Conservation (phyloP, 1,140 invertebrate genomes). For the Tetramorium parvispinum region DNA sequence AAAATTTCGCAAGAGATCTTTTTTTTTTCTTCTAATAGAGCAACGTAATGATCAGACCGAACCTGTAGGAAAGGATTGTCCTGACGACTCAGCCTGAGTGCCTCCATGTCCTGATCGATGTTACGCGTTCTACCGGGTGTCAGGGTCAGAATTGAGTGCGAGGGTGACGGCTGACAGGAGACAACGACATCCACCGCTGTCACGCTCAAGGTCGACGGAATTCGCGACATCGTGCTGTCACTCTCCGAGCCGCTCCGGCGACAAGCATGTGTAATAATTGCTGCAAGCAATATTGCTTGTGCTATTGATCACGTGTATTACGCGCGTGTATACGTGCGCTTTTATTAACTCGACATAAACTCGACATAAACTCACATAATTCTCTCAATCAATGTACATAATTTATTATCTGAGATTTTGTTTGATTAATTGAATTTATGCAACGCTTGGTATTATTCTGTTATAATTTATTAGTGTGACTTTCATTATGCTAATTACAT, state of each 20-base stretch:
- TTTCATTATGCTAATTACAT: neutral
- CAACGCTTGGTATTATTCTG: neutral
- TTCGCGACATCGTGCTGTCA: conserved; percentile 81
- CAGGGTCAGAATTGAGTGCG: conserved; percentile 88
- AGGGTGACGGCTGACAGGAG: conserved; percentile 85
- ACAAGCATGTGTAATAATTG: conserved; percentile 77
- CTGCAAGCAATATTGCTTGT: conserved; percentile 67
- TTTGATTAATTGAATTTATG: neutral
- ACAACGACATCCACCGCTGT: conserved; percentile 85
- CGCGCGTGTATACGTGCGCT: neutral
- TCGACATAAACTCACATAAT: neutral
- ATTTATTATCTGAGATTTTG: neutral
- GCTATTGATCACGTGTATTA: neutral
- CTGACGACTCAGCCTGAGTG: conserved; percentile 91
- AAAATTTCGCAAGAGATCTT: neutral
- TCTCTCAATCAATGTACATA: neutral
- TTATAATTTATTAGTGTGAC: conserved; percentile 1
- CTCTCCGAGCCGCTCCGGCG: conserved; percentile 77
- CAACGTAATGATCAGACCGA: conserved; percentile 41
- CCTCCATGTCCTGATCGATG: conserved; percentile 94
- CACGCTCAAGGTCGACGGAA: conserved; percentile 86
- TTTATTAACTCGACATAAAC: neutral
- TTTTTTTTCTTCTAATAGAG: neutral
- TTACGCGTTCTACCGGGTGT: conserved; percentile 91
- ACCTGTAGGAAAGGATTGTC: conserved; percentile 94